Conservation (phyloP, 2,888 invertebrate species). For the Teinopalpus imperialis region DNA sequence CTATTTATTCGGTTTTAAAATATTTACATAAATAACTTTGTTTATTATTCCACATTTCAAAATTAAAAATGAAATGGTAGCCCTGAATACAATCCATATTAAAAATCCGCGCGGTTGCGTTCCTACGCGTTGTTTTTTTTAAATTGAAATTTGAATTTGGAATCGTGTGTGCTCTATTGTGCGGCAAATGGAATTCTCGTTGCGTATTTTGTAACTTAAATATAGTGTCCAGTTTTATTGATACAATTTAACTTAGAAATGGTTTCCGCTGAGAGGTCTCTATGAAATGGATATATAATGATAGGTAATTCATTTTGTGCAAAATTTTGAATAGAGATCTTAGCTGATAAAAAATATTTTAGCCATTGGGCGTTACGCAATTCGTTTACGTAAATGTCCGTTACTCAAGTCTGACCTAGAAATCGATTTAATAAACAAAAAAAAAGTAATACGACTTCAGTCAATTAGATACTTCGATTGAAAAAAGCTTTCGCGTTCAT, state of each 20-base stretch:
- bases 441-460: slow-evolving; percentile 26
- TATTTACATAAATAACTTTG: neutral
- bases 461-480: slow-evolving; percentile 31
- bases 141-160: slow-evolving; percentile 70
- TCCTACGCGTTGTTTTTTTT: slow-evolving; percentile 56
- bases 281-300: slow-evolving; percentile 29
- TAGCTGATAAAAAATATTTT: slow-evolving; percentile 37
- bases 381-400: slow-evolving; percentile 45
- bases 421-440: slow-evolving; percentile 34
- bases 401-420: slow-evolving; percentile 41
- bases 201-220: slow-evolving; percentile 49
- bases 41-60: neutral
- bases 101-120: slow-evolving; percentile 62
- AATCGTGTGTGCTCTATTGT: slow-evolving; percentile 78
- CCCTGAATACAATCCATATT: slow-evolving; percentile 53
- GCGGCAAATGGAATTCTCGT: slow-evolving; percentile 71
- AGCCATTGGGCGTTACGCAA: slow-evolving; percentile 35
- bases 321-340: slow-evolving; percentile 54
- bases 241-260: slow-evolving; percentile 27
- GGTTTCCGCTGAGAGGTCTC: slow-evolving; percentile 8
- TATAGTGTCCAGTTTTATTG: slow-evolving; percentile 40
- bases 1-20: too few species aligned
- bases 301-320: slow-evolving; percentile 48
- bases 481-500: slow-evolving; percentile 29
- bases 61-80: slow-evolving; percentile 13